Percentiles rank a stretch among this genome's conserved stretches.
These are phyloP conservation scores for Anas platyrhynchos DNA, from an alignment of 2,113 vertebrate genomes.

Conservation along the genomic window DNA sequence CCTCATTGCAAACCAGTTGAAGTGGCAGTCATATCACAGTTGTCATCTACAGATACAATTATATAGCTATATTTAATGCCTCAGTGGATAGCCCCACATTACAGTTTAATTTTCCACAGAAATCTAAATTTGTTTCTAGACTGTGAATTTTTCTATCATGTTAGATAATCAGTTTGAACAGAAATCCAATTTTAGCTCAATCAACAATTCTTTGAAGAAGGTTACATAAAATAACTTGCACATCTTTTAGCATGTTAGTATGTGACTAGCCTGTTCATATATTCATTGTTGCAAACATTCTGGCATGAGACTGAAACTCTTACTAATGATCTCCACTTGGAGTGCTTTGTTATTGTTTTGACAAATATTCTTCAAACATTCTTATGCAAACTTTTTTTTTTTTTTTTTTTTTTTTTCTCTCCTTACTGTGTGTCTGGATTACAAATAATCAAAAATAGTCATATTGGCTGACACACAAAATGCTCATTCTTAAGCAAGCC, in stretches of 20 bases:
- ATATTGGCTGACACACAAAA: not conserved
- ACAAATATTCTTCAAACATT: not conserved
- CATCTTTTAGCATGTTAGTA: constrained; percentile 2
- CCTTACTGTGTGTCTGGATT: not conserved
- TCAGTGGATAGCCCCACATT: constrained; percentile 45
- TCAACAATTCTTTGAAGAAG: constrained; percentile 56
- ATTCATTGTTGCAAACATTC: not conserved
- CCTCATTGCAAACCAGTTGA: not conserved
- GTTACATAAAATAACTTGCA: not conserved
- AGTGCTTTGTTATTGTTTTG: not conserved
- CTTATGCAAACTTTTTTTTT: not conserved
- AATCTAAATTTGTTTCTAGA: constrained; percentile 72
- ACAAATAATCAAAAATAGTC: not conserved
- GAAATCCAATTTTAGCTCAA: constrained; percentile 77
- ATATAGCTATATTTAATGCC: constrained; percentile 67
- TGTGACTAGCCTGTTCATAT: not conserved
- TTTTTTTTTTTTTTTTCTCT: not conserved
- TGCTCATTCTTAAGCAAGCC: not conserved
- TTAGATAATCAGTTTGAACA: constrained; percentile 73
- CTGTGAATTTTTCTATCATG: constrained; percentile 73
- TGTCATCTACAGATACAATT: constrained; percentile 60
- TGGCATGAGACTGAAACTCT: not conserved
- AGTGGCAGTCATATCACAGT: not conserved
- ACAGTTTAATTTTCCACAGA: constrained; percentile 74
- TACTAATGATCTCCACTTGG: not conserved